Percentiles rank a stretch among this genome's conserved stretches.
phyloP scores from a whole-genome alignment of 2,797 vertebrate species.

The Myripristis jacobus region DNA sequence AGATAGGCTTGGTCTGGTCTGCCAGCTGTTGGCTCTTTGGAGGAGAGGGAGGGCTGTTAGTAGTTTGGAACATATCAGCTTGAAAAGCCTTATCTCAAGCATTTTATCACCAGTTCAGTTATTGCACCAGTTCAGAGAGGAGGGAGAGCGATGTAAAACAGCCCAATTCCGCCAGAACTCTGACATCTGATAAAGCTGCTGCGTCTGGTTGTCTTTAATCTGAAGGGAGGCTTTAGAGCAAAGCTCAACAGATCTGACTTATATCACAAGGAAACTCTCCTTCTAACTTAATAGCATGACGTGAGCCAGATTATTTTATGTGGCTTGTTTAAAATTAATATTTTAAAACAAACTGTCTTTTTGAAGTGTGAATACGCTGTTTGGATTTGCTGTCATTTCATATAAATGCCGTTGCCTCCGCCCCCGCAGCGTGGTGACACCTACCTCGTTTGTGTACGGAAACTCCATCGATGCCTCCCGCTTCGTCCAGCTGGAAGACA shows the following conservation, averaged over 20 bases:
- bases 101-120: no score
- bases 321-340: slow-evolving; percentile 8
- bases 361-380: slow-evolving; percentile 18
- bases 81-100: slow-evolving; percentile 75
- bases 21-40: slow-evolving; percentile 41
- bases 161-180: slow-evolving; percentile 53
- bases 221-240: slow-evolving; percentile 51
- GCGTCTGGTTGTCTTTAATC: slow-evolving; percentile 55
- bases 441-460: slow-evolving; percentile 93
- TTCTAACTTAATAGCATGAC: slow-evolving; percentile 25
- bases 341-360: slow-evolving; percentile 5
- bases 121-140: slow-evolving; percentile 65
- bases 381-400: background rate
- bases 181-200: slow-evolving; percentile 74
- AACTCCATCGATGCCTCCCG: slow-evolving; percentile 90
- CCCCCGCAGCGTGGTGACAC: slow-evolving; percentile 87
- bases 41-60: slow-evolving; percentile 50
- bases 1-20: slow-evolving; percentile 19
- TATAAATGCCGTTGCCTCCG: slow-evolving; percentile 1
- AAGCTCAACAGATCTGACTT: slow-evolving; percentile 51
- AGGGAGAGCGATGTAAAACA: slow-evolving; percentile 72
- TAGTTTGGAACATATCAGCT: slow-evolving; percentile 66
- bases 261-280: slow-evolving; percentile 46
- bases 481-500: slow-evolving; percentile 90
- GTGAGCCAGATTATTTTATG: slow-evolving; percentile 17